A percentile compares a stretch with the other conserved stretches of the same genome.
phyloP scores from a whole-genome alignment of 2,797 vertebrate species.

The Myotis daubentonii region DNA sequence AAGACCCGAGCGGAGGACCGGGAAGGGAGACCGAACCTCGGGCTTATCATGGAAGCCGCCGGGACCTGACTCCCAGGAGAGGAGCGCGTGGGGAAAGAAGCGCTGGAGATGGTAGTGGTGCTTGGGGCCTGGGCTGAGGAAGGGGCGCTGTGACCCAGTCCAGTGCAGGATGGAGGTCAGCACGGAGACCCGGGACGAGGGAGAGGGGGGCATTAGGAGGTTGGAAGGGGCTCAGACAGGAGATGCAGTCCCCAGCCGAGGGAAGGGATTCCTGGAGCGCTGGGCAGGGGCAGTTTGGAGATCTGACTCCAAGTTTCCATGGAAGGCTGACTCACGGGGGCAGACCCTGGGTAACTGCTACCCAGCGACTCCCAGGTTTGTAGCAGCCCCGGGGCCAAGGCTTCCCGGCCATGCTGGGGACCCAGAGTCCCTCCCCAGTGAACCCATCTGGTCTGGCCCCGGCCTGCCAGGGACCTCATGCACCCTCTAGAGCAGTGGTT shows the following conservation, averaged over 20 bases:
- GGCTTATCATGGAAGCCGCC: neutral
- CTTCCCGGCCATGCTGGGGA: neutral
- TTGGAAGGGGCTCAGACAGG: neutral
- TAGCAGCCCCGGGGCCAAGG: neutral
- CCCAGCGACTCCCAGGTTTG: neutral
- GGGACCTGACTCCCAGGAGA: neutral
- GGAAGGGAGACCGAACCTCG: neutral
- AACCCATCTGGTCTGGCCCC: neutral
- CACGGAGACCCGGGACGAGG: neutral
- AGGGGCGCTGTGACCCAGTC: neutral
- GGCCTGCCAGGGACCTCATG: neutral
- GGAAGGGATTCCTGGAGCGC: neutral
- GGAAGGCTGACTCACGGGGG: neutral
- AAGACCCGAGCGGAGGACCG: rapidly evolving
- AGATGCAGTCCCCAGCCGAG: neutral
- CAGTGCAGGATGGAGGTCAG: neutral
- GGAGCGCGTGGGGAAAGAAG: neutral
- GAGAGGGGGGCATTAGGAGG: neutral
- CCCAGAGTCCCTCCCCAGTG: neutral
- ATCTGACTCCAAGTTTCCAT: neutral
- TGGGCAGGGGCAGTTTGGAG: neutral
- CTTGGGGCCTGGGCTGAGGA: neutral
- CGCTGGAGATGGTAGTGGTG: neutral
- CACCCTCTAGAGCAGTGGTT: neutral
- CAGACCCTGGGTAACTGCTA: neutral